Conservation (phyloP, 2,113 vertebrate genomes). For the Percina caprodes region DNA sequence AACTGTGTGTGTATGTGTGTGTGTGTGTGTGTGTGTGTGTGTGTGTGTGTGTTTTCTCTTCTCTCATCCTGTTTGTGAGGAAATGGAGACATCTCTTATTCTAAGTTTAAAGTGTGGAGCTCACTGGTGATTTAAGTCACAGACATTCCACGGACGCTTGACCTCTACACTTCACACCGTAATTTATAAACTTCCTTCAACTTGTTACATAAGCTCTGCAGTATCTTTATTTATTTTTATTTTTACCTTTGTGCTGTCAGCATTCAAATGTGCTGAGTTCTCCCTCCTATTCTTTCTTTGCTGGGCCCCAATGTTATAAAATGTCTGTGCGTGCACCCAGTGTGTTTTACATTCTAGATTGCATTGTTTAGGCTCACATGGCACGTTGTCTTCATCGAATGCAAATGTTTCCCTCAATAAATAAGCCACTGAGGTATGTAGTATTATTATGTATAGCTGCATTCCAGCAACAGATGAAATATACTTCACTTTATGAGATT, state of each 20-base stretch:
- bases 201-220: slow-evolving; percentile 6
- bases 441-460: not conserved
- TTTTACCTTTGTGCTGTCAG: not conserved
- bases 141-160: slow-evolving; percentile 35
- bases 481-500: too few species aligned
- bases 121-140: slow-evolving; percentile 36
- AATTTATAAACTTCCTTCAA: slow-evolving; percentile 8
- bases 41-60: slow-evolving; percentile 37
- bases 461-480: too few species aligned
- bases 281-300: not conserved
- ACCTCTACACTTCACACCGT: slow-evolving; percentile 7
- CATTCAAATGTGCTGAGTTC: not conserved
- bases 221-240: not conserved
- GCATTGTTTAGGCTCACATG: too few species aligned
- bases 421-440: not conserved
- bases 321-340: not conserved
- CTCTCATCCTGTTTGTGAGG: slow-evolving; percentile 69
- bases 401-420: too few species aligned
- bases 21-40: slow-evolving; percentile 15
- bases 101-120: slow-evolving; percentile 33
- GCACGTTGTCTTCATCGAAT: too few species aligned
- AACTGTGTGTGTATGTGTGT: not conserved
- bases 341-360: too few species aligned
- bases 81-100: slow-evolving; percentile 35
- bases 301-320: not conserved